Conservation (phyloP, 2,888 invertebrate genomes). For the Xestia ashworthii region DNA sequence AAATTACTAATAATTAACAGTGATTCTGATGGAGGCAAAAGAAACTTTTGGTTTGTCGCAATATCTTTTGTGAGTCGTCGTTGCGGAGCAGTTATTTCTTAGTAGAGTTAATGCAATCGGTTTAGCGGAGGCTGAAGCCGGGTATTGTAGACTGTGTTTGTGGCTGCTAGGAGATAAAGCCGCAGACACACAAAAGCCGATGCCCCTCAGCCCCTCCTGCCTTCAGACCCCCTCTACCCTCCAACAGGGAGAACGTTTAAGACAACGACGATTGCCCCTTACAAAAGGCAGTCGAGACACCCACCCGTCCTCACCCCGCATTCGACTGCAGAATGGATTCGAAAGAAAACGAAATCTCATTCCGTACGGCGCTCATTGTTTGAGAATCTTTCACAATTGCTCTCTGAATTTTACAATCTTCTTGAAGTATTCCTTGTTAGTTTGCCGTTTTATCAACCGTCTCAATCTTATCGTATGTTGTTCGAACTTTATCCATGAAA, state of each 20-base stretch:
- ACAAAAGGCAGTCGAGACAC: slow-evolving; percentile 78
- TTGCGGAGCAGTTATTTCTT: slow-evolving; percentile 68
- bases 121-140: slow-evolving; percentile 72
- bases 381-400: slow-evolving; percentile 83
- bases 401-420: slow-evolving; percentile 82
- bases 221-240: slow-evolving; percentile 66
- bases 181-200: slow-evolving; percentile 81
- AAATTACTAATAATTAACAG: slow-evolving; percentile 63
- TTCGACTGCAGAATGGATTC: slow-evolving; percentile 80
- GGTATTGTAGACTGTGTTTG: slow-evolving; percentile 75
- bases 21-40: slow-evolving; percentile 50
- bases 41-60: slow-evolving; percentile 68
- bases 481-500: slow-evolving; percentile 46
- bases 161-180: slow-evolving; percentile 81
- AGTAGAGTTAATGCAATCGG: slow-evolving; percentile 81
- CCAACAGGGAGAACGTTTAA: slow-evolving; percentile 80
- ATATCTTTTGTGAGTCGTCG: slow-evolving; percentile 66
- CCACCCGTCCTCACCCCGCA: slow-evolving; percentile 67
- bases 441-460: slow-evolving; percentile 61
- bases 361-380: slow-evolving; percentile 82
- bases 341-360: slow-evolving; percentile 87
- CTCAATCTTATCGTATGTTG: slow-evolving; percentile 30
- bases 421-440: slow-evolving; percentile 71
- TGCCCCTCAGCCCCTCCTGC: slow-evolving; percentile 71
- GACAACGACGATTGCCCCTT: slow-evolving; percentile 85